phyloP scores from a whole-genome alignment of 2,113 vertebrate species.

The Neoarius graeffei region DNA sequence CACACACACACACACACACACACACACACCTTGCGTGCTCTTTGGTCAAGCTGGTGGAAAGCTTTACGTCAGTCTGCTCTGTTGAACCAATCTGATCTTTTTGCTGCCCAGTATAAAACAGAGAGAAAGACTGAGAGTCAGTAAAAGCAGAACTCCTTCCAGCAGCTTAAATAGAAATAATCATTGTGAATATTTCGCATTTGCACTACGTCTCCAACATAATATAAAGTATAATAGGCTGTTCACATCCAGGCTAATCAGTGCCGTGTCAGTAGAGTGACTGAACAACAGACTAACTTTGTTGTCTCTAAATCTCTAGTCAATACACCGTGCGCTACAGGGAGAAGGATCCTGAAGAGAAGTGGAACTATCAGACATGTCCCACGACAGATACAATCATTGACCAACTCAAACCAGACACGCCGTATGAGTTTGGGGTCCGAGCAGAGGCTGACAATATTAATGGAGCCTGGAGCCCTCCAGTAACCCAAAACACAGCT shows the following conservation, averaged over 20 bases:
- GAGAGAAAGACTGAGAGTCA: background rate
- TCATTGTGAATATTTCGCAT: background rate
- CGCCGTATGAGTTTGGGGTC: conserved; percentile 90
- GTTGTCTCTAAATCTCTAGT: conserved; percentile 65
- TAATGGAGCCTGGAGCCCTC: conserved; percentile 85
- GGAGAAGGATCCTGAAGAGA: conserved; percentile 79
- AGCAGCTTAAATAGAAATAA: background rate
- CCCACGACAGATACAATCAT: conserved; percentile 90
- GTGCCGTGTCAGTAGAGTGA: background rate
- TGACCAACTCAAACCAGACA: conserved; percentile 88
- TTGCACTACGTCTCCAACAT: background rate
- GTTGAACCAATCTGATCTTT: background rate
- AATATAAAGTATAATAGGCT: background rate
- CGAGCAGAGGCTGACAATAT: conserved; percentile 78
- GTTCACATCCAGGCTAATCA: background rate
- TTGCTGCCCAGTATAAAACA: background rate
- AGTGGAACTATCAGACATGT: conserved; percentile 92
- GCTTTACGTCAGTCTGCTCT: conserved; percentile 46
- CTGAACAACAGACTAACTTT: background rate
- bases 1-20: conserved; percentile 10
- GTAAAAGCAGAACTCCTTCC: background rate
- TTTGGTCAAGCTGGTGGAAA: conserved; percentile 53
- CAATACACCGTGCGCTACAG: conserved; percentile 94
- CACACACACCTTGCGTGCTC: background rate
- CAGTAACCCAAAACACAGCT: conserved; percentile 80